Evolutionary conservation across 2,797 vertebrate species (phyloP).

Genomic region (Danio choprae): DNA sequence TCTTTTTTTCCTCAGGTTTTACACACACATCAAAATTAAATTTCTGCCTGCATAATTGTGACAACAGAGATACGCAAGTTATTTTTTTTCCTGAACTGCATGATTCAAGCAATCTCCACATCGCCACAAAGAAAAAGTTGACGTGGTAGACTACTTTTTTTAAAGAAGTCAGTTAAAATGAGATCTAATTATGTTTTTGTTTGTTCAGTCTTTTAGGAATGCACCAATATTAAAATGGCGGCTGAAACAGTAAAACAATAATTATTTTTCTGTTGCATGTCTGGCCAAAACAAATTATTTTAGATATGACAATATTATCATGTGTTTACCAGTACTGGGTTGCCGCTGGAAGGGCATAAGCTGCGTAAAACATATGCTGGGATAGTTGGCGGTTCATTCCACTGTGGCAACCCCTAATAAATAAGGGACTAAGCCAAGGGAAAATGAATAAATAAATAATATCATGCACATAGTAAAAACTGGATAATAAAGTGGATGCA

Average conservation of each 20-base stretch:
- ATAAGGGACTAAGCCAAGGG: too few relatives aligned
- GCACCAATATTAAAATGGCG: neutral
- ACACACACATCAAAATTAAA: neutral
- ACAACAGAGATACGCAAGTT: neutral
- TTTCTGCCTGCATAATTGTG: neutral
- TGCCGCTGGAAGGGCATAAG: too few relatives aligned
- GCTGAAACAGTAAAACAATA: neutral
- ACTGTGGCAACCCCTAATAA: too few relatives aligned
- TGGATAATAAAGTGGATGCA: too few relatives aligned
- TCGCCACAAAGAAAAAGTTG: neutral
- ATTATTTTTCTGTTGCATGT: neutral
- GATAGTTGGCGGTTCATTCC: too few relatives aligned
- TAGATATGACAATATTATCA: too few relatives aligned
- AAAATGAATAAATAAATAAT: too few relatives aligned
- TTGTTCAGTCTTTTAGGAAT: neutral
- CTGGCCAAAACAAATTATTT: too few relatives aligned
- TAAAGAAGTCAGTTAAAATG: neutral
- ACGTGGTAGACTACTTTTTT: neutral
- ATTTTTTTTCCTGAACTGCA: neutral
- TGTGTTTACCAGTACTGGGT: too few relatives aligned
- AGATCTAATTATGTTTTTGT: neutral
- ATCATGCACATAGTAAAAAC: too few relatives aligned
- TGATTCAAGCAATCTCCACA: neutral
- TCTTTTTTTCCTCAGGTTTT: neutral
- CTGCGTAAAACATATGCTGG: too few relatives aligned